These are phyloP conservation scores for Drosophila hydei DNA, from an alignment of 1,140 invertebrate species.

Conservation along the genomic window DNA sequence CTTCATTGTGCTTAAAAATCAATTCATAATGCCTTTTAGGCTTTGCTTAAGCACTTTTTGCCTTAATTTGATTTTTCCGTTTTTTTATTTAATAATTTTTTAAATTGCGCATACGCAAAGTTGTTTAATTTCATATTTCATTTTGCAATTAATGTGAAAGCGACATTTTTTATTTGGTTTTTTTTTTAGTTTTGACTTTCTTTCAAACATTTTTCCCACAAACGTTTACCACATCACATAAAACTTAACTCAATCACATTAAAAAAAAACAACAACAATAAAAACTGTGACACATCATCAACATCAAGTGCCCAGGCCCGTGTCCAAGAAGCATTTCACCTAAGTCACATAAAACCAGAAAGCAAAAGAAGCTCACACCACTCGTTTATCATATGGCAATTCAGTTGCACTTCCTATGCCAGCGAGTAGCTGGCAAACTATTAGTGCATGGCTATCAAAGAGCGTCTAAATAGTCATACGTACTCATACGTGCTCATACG, in stretches of 20 bases:
- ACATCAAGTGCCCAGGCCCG: conserved; percentile 65
- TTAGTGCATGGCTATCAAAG: conserved; percentile 48
- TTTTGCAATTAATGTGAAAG: conserved; percentile 77
- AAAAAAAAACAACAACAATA: conserved; percentile 1
- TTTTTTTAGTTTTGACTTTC: conserved; percentile 57
- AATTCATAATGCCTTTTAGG: conserved; percentile 61
- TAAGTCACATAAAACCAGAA: not conserved
- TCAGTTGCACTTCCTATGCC: conserved; percentile 28
- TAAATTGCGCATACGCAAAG: conserved; percentile 58
- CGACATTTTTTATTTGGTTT: conserved; percentile 55
- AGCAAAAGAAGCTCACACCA: conserved; percentile 16
- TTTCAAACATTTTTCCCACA: conserved; percentile 40
- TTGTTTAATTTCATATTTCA: conserved; percentile 30
- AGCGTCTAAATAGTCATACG: conserved; percentile 9
- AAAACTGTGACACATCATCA: conserved; percentile 79
- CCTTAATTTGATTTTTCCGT: conserved; percentile 22
- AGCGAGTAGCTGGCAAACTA: conserved; percentile 37
- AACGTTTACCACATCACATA: conserved; percentile 80
- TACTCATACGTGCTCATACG: not conserved
- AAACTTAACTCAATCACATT: conserved; percentile 78
- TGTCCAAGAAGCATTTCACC: conserved; percentile 63
- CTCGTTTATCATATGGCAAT: conserved; percentile 40
- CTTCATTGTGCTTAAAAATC: conserved; percentile 49
- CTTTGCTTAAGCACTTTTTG: conserved; percentile 24
- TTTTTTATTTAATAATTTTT: conserved; percentile 53